Evolutionary conservation across 2,888 invertebrate genomes (phyloP), one percentile per base, ranked within the genome.

Genomic region (Stratiomys singularior): DNA sequence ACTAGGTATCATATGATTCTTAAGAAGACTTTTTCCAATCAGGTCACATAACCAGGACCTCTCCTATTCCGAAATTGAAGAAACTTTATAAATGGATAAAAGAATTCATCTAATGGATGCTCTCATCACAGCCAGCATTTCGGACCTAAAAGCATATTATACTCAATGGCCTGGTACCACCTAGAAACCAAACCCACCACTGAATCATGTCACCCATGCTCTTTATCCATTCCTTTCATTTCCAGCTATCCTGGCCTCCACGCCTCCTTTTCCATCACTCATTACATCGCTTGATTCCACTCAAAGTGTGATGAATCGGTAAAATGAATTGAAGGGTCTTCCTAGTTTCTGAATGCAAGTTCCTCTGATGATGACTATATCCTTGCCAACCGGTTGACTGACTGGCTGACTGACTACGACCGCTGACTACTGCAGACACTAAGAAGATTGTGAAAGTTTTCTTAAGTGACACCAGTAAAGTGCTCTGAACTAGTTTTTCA

Each of bases 251-350:
- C 37, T 5, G 9, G 37, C n/a, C 9, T 37, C 37, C 18, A 66
- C 66, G 66, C 21, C 47, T 28, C 72, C 44, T 74, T 28, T 30
- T 60, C 37, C 37, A 30, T 25, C 15, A 52, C 46, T 74, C 58
- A 60, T 60, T 60, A 37, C 58, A 23, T 18, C 60, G 74, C 58
- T 74, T 74, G 74, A 74, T 74, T 74, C 74, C 74, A 58, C 74
- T 74, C 74, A 74, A 74, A 74, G 58, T 74, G 58, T 74, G 74
- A 74, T 74, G 74, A 74, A 74, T 74, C 74, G 60, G 52, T 74
- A 37, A 74, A 74, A 60, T 27, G 58, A 72, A 58, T 56, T 72
- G 58, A 60, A 74, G 58, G 60, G 58, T 56, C 60, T 37, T 21
- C 69, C 44, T 25, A 60, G 25, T 13, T 21, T 11, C 60, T 60